Conservation (phyloP, 2,888 invertebrate genomes). For the Lymantria monacha region DNA sequence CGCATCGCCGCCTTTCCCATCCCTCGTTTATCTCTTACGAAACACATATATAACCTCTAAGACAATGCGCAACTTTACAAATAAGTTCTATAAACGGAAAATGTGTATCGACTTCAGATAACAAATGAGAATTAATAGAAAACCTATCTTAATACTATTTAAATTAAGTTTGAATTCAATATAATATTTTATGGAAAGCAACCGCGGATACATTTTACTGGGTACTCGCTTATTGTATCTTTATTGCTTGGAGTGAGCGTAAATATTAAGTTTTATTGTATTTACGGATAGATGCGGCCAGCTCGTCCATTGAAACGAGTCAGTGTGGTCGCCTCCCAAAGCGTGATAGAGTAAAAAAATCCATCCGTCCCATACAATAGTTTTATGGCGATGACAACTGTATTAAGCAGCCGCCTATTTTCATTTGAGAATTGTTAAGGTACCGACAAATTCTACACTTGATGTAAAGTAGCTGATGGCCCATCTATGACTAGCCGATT, state of each 20-base stretch:
- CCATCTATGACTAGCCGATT: conserved; percentile 69
- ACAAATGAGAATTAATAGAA: conserved; percentile 17
- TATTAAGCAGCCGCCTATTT: conserved; percentile 57
- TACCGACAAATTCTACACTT: conserved; percentile 75
- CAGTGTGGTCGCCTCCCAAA: conserved; percentile 77
- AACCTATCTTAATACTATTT: conserved; percentile 18
- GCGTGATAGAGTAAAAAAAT: conserved; percentile 60
- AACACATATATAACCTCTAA: conserved; percentile 67
- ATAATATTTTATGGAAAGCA: conserved; percentile 33
- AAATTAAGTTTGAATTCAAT: conserved; percentile 27
- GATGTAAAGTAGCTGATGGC: conserved; percentile 61
- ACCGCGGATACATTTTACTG: conserved; percentile 49
- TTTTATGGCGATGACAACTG: conserved; percentile 70
- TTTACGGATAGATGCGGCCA: conserved; percentile 66
- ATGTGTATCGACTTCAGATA: conserved; percentile 39
- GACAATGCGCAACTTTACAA: conserved; percentile 72
- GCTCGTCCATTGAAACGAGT: conserved; percentile 51
- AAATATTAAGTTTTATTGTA: conserved; percentile 79
- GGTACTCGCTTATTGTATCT: conserved; percentile 71
- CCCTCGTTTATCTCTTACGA: conserved; percentile 62
- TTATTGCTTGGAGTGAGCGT: conserved; percentile 71
- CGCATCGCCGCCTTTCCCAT: conserved; percentile 54
- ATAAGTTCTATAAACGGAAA: conserved; percentile 59
- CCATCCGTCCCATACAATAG: conserved; percentile 57
- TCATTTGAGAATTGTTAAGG: conserved; percentile 54